These are phyloP conservation scores for Alethe castanea DNA, from an alignment of 2,113 vertebrate genomes.

Conservation along the genomic window DNA sequence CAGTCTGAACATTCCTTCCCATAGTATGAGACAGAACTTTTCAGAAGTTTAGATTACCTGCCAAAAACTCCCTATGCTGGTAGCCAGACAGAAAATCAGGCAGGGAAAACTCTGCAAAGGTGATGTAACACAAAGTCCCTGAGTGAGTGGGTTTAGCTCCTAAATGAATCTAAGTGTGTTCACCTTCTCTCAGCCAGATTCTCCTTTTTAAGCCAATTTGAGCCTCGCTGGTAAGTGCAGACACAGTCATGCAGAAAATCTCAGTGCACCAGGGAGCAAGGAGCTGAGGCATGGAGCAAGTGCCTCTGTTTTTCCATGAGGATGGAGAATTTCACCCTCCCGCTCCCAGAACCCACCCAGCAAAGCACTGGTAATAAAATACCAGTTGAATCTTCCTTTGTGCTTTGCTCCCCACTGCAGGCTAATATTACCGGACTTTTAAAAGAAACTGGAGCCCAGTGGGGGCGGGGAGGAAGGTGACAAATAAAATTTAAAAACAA, in stretches of 20 bases:
- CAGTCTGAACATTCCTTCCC: not conserved
- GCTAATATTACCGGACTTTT: not conserved
- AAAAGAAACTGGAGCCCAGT: not conserved
- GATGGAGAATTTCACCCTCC: not conserved
- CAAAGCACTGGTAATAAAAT: not conserved
- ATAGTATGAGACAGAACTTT: not conserved
- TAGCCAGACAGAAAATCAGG: not conserved
- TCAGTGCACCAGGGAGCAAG: not conserved
- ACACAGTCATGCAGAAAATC: slow-evolving; percentile 32
- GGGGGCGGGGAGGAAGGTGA: not conserved
- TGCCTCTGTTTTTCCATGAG: not conserved
- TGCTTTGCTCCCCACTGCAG: not conserved
- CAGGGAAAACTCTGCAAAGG: slow-evolving; percentile 6
- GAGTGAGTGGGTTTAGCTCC: not conserved
- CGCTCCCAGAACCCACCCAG: not conserved
- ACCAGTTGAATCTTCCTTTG: not conserved
- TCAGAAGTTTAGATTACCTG: not conserved
- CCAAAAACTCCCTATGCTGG: not conserved
- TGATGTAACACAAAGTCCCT: not conserved
- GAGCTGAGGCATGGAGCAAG: not conserved
- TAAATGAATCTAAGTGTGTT: not conserved
- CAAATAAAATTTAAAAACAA: not conserved
- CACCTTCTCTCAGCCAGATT: not conserved
- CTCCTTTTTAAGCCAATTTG: slow-evolving; percentile 9
- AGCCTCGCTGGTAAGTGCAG: not conserved